A percentile compares a stretch with the other conserved stretches of the same genome.
phyloP scores from a whole-genome alignment of 1,140 invertebrate genomes.

The Drosophila busckii region DNA sequence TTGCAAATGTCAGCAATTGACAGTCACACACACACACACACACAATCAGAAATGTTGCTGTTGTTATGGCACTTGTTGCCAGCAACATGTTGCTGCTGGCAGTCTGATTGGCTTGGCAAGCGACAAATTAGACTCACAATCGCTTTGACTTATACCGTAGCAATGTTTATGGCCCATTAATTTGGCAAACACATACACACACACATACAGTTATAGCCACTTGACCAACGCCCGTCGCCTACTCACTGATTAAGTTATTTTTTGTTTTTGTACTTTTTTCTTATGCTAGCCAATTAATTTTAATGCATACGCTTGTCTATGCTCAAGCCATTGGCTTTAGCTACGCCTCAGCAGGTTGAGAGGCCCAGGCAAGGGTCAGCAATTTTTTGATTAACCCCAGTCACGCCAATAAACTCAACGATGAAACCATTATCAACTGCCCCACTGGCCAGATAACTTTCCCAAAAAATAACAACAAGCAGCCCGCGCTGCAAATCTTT shows the following conservation, averaged over 20 bases:
- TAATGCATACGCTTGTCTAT: conserved; percentile 55
- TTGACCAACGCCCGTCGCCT: conserved; percentile 51
- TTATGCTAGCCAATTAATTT: conserved; percentile 71
- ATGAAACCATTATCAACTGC: conserved; percentile 60
- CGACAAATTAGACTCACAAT: conserved; percentile 70
- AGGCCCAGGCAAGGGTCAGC: conserved; percentile 36
- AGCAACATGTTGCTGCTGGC: conserved; percentile 58
- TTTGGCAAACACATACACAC: conserved; percentile 21
- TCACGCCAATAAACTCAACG: conserved; percentile 48
- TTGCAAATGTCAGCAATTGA: conserved; percentile 73
- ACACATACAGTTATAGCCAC: conserved; percentile 44
- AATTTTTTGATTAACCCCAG: conserved; percentile 70
- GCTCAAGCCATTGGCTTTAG: conserved; percentile 17
- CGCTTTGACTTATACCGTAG: conserved; percentile 63
- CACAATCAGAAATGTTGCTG: conserved; percentile 2
- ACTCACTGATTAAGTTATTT: conserved; percentile 63
- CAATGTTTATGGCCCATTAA: conserved; percentile 67
- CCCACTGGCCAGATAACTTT: conserved; percentile 41
- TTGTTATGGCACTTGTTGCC: conserved; percentile 59
- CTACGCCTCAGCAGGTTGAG: conserved; percentile 21
- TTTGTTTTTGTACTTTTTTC: conserved; percentile 30
- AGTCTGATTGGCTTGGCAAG: conserved; percentile 59
- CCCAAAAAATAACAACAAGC: conserved; percentile 18
- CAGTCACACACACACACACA: conserved; percentile 26
- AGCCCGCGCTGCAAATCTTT: conserved; percentile 42